Percentiles rank a stretch among this genome's conserved stretches.
Evolutionary conservation across 2,113 vertebrate species (phyloP).

Genomic region (Varanus komodoensis): DNA sequence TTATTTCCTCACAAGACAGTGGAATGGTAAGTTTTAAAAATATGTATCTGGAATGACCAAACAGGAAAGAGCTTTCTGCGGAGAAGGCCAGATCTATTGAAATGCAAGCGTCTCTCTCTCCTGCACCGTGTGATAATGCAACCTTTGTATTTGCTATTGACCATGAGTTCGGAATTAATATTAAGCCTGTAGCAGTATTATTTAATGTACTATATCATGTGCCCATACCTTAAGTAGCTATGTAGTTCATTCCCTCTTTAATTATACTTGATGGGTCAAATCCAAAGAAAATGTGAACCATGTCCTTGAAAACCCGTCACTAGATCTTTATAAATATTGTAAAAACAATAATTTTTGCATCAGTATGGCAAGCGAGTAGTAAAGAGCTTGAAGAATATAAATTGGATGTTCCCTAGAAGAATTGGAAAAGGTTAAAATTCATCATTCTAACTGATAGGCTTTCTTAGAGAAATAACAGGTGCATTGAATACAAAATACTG

Average conservation of each 20-base stretch:
- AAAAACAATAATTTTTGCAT: slow-evolving; percentile 84
- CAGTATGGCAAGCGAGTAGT: slow-evolving; percentile 77
- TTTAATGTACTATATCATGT: slow-evolving; percentile 64
- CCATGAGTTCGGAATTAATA: slow-evolving; percentile 53
- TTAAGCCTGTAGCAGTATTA: slow-evolving; percentile 64
- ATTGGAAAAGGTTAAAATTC: slow-evolving; percentile 87
- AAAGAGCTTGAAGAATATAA: slow-evolving; percentile 82
- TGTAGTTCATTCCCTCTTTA: slow-evolving; percentile 52
- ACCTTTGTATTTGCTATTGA: slow-evolving; percentile 73
- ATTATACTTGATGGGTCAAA: slow-evolving; percentile 61
- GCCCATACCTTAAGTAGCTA: slow-evolving; percentile 53
- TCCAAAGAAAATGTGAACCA: slow-evolving; percentile 60
- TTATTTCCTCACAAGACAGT: slow-evolving; percentile 43
- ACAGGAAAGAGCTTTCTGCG: slow-evolving; percentile 42
- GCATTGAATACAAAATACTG: slow-evolving; percentile 77
- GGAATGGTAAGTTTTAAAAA: slow-evolving; percentile 50
- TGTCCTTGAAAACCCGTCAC: slow-evolving; percentile 78
- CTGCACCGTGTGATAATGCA: slow-evolving; percentile 60
- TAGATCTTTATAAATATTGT: slow-evolving; percentile 78
- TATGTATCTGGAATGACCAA: slow-evolving; percentile 32
- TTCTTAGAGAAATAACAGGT: slow-evolving; percentile 77
- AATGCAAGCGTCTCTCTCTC: slow-evolving; percentile 61
- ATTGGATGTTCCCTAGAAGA: slow-evolving; percentile 82
- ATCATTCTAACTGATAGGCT: slow-evolving; percentile 86
- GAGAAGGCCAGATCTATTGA: slow-evolving; percentile 60